Evolutionary conservation across 2,888 invertebrate genomes (phyloP).

Genomic region (Sarcophaga variegata): DNA sequence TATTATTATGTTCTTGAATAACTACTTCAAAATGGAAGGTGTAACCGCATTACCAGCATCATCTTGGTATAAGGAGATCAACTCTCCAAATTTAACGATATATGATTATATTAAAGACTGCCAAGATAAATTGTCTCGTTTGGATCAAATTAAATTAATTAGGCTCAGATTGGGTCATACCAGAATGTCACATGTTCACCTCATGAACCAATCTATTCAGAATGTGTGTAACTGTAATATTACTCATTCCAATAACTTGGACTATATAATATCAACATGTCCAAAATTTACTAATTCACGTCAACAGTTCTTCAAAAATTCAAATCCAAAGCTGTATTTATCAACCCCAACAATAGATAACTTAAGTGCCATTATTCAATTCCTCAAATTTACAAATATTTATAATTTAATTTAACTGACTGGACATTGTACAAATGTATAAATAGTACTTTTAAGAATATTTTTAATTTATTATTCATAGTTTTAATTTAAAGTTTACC

Average conservation of each 20-base stretch:
- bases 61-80: neutral
- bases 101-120: neutral
- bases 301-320: neutral
- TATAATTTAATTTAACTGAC: conserved; percentile 4
- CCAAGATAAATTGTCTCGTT: neutral
- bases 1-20: neutral
- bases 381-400: neutral
- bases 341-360: conserved; percentile 7
- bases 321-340: neutral
- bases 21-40: neutral
- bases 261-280: neutral
- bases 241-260: neutral
- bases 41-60: neutral
- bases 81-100: neutral
- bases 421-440: too few species aligned
- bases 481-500: too few species aligned
- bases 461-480: too few species aligned
- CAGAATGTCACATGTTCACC: neutral
- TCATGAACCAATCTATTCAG: neutral
- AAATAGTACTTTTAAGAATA: too few species aligned
- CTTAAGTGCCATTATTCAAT: neutral
- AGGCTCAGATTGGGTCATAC: neutral
- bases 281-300: neutral
- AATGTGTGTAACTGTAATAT: conserved; percentile 4
- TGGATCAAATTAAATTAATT: neutral